Base-by-base conservation (phyloP, 2,113 vertebrate species). In the Labeo catla region DNA sequence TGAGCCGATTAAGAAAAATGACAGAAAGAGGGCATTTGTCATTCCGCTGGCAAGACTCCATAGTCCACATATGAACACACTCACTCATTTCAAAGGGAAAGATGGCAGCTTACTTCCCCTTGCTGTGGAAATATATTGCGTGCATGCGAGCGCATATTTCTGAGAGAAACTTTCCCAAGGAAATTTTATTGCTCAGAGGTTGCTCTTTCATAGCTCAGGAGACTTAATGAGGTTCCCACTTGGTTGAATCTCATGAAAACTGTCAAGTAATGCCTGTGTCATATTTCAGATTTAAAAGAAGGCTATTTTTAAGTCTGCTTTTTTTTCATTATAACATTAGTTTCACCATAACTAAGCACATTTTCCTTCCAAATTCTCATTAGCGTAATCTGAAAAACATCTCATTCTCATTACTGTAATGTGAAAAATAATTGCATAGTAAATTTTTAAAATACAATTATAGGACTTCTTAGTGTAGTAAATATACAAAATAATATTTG, bases 1-100 rank as follows among this genome's bases (percentile, higher is more conserved):
- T 83, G 81, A 83, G 81, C 68, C 81, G 68, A 59, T 83, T 83
- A 83, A 83, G 81, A 83, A 59, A 83, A 73, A 83, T 83, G 81
- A 83, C 81, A 83, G 66, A 83, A 83, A 83, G 49, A 73, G 81
- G 81, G 81, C 68, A 73, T 83, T 83, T 83, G 68, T 83, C 81
- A 73, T 73, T 83, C 34, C 21, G 8, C 68, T 83, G 68, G 81
- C 81, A 57, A n/a, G 50, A 57, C 68, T 83, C 81, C 50, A 45
- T 36, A 83, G 50, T 73, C 19, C 81, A 83, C 81, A 83, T 73
- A 83, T 83, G 50, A 83, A 73, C 68, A 54, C 50, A 43, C 66
- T 73, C 81, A 8, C 81, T 83, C 68, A 83, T 73, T 81, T 83
- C 28, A 70, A 83, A 83, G 21, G 66, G 81, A 36, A 83, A 59